Evolutionary conservation across 2,797 vertebrate genomes (phyloP).

Genomic region (Enteromius mattozi): DNA sequence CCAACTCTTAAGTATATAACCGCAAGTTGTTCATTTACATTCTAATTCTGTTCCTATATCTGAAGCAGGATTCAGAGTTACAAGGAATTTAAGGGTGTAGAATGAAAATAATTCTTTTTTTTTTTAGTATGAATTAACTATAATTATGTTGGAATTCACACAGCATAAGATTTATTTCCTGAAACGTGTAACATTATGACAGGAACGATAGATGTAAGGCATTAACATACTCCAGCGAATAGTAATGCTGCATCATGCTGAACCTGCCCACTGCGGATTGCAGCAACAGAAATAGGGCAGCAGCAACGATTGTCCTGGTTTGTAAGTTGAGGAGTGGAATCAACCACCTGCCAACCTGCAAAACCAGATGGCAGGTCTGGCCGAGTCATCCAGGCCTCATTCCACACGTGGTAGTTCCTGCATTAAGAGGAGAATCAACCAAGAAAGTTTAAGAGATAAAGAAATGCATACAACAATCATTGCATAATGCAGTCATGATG

Average conservation of each 20-base stretch:
- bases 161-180: background rate
- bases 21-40: background rate
- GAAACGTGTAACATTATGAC: background rate
- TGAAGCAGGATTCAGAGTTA: background rate
- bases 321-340: conserved; percentile 91
- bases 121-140: background rate
- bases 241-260: conserved; percentile 80
- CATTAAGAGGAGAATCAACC: background rate
- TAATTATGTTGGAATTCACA: background rate
- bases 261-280: conserved; percentile 78
- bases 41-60: background rate
- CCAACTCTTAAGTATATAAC: background rate
- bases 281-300: conserved; percentile 79
- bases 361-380: conserved; percentile 86
- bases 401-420: conserved; percentile 97
- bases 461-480: background rate
- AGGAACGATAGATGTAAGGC: background rate
- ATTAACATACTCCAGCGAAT: conserved; percentile 81
- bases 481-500: background rate
- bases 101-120: too few species aligned
- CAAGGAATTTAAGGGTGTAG: background rate
- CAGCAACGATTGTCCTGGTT: conserved; percentile 76
- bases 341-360: conserved; percentile 91
- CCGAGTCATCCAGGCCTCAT: conserved; percentile 93
- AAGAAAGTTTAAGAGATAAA: background rate